A percentile compares a stretch with the other conserved stretches of the same genome.
Conservation (phyloP, 2,888 invertebrate genomes). For the Drosophila antonietae region DNA sequence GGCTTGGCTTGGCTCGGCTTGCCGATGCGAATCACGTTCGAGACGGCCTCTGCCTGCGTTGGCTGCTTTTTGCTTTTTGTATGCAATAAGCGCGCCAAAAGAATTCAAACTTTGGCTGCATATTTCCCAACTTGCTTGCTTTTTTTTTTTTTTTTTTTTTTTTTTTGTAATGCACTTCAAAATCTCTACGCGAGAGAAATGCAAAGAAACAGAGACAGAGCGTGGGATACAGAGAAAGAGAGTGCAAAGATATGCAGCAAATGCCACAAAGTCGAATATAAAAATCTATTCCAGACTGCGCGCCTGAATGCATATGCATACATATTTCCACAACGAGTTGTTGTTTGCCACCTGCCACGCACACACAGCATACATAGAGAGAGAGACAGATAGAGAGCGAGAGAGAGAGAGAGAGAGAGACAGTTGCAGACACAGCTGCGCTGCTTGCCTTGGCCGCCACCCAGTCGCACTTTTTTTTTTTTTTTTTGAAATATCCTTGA, state of each 20-base stretch:
- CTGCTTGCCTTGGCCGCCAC: conserved; percentile 12
- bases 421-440: conserved; percentile 1
- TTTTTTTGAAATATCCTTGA: conserved; percentile 5
- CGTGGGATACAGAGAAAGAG: conserved; percentile 1
- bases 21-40: conserved; percentile 34
- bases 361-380: conserved; percentile 6
- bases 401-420: not conserved
- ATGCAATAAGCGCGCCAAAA: conserved; percentile 35
- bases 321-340: conserved; percentile 38
- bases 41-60: conserved; percentile 20
- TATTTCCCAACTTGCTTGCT: not conserved
- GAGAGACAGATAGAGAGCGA: not conserved
- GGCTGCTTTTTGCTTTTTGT: conserved; percentile 14
- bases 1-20: not conserved
- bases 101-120: conserved; percentile 25
- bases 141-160: not conserved
- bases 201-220: not conserved
- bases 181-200: conserved; percentile 19
- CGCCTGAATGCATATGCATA: conserved; percentile 52
- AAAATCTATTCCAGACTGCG: conserved; percentile 49
- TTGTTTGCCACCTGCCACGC: conserved; percentile 55
- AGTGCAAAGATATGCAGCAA: conserved; percentile 16
- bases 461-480: not conserved
- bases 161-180: conserved; percentile 26
- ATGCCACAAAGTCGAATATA: conserved; percentile 60